Evolutionary conservation across 1,140 invertebrate species (phyloP), one percentile per base, ranked within the genome.

Genomic region (Bombus confusus): DNA sequence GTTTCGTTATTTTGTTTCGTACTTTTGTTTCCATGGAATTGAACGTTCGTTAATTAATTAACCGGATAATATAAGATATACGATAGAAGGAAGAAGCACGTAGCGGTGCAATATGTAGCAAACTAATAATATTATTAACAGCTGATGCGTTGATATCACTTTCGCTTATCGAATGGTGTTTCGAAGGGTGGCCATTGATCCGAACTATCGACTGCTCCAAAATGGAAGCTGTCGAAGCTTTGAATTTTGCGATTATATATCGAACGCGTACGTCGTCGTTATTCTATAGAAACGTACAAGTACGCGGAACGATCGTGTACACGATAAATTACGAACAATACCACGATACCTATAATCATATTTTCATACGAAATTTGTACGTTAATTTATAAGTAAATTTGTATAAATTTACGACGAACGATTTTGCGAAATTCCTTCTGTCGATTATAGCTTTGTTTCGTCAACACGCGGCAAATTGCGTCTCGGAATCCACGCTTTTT

Each of bases 111-210:
- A 28, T 28, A 3, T n/a, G 39, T 13, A 10, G 2, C 10, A 69
- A 28, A 15, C n/a, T 43, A 28, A 41, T 3, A 52, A 25, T 4
- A 37, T n/a, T 13, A 43, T 52, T n/a, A n/a, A 47, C 52, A 22
- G 31, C 41, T 62, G 18, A 52, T 31, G 13, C 13, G 28, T 31
- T 15, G n/a, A 77, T 28, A 57, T 79, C 64, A 43, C 75, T 79
- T 59, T 79, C 82, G 75, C 43, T 84, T 43, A n/a, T 84, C 75
- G 39, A 79, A 47, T 37, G 64, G 8, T 41, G 22, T 37, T 59
- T 59, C 10, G 9, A 37, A 31, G 2, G 15, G 22, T 22, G 28
- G 13, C 25, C 31, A 41, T 83, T 9, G 66, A 57, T 43, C 43
- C 15, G 34, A 41, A 3, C 10, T 41, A 41, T 66, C 39, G 47